These are phyloP conservation scores for Lipotes vexillifer DNA, from an alignment of 2,113 vertebrate genomes.

Conservation along the genomic window DNA sequence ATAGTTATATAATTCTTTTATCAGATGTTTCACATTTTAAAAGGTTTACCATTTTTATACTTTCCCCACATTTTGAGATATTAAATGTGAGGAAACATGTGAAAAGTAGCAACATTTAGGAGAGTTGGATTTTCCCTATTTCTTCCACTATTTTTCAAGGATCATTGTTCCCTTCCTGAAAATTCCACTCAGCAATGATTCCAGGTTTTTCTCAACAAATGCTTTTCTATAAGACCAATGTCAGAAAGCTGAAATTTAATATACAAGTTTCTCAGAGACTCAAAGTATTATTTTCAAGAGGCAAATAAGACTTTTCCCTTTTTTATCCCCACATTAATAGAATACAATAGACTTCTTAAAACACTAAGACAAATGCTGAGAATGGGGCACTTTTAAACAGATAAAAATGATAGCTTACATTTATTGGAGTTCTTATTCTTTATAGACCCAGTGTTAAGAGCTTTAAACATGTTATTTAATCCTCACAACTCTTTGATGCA, in stretches of 20 bases:
- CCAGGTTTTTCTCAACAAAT: conserved; percentile 3
- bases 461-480: background rate
- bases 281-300: background rate
- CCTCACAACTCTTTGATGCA: background rate
- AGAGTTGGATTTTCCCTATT: background rate
- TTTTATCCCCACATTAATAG: background rate
- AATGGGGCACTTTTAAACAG: background rate
- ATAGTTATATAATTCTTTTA: conserved; percentile 5
- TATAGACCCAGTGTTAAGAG: background rate
- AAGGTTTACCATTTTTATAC: background rate
- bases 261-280: background rate
- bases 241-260: conserved; percentile 9
- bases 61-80: background rate
- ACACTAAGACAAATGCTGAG: background rate
- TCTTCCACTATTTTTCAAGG: background rate
- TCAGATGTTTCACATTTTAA: conserved; percentile 10
- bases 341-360: background rate
- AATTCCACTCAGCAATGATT: background rate
- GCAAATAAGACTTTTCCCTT: conserved; percentile 17
- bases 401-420: conserved; percentile 4
- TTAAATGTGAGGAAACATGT: background rate
- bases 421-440: background rate
- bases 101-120: background rate
- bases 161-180: conserved; percentile 28
- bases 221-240: background rate